Conservation (phyloP, 2,888 invertebrate species). For the Euspilapteryx auroguttella region DNA sequence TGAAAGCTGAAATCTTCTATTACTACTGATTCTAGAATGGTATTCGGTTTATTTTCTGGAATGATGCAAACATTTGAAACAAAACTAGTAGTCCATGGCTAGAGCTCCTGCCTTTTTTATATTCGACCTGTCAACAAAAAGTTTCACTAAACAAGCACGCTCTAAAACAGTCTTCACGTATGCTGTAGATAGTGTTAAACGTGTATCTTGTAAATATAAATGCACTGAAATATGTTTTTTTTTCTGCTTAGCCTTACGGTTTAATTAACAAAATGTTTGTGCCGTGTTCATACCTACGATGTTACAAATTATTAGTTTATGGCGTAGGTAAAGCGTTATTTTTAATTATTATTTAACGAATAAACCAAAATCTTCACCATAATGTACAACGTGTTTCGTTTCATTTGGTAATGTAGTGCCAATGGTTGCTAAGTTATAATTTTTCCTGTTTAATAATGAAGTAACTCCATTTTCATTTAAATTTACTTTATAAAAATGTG, state of each 20-base stretch:
- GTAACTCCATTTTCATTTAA: too few relatives aligned
- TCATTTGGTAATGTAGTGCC: slow-evolving; percentile 32
- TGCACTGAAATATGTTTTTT: slow-evolving; percentile 23
- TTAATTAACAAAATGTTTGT: slow-evolving; percentile 27
- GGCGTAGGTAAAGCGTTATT: slow-evolving; percentile 3
- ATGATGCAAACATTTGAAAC: too few relatives aligned
- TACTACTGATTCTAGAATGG: too few relatives aligned
- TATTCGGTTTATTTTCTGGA: too few relatives aligned
- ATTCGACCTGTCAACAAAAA: too few relatives aligned
- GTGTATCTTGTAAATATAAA: slow-evolving; percentile 36
- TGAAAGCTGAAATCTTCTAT: too few relatives aligned
- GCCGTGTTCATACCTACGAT: slow-evolving; percentile 47
- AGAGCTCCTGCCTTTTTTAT: too few relatives aligned
- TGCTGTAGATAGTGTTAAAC: slow-evolving; percentile 27
- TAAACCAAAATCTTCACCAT: slow-evolving; percentile 49
- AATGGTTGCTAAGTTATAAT: slow-evolving; percentile 34
- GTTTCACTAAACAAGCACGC: too few relatives aligned
- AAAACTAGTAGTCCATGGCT: too few relatives aligned
- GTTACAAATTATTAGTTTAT: slow-evolving; percentile 21
- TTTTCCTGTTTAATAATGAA: too few relatives aligned
- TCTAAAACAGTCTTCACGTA: too few relatives aligned
- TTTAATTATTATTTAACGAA: slow-evolving; percentile 8
- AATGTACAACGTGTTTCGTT: slow-evolving; percentile 45
- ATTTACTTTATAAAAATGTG: too few relatives aligned
- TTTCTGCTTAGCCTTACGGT: slow-evolving; percentile 26